Base-by-base conservation (phyloP, 92 coral and sea anemone genomes). In the Paramuricea clavata region DNA sequence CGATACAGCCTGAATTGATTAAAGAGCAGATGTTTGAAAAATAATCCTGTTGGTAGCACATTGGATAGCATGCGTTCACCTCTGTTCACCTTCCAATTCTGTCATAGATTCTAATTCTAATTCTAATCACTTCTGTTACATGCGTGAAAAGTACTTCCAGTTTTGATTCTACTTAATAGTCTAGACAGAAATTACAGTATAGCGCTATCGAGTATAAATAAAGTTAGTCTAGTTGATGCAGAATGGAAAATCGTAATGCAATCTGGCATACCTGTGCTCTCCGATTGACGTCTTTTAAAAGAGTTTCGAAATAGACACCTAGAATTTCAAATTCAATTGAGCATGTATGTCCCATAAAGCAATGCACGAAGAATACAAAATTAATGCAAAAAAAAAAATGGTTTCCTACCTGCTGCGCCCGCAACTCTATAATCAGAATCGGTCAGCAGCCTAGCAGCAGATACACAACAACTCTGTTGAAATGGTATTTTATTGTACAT, bases 1-100 rank as follows among this genome's bases (percentile, higher is more conserved):
- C 73, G 92, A 85, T 13, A 95, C 90, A 5, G 98, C 98, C 98
- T 95, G 74, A 30, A n/a, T 13, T 85, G 22, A 33, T 12, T 30
- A 25, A 68, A 68, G 39, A 10, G 16, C 54, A 47, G 13, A 12
- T 47, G 16, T 47, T 47, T 47, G 54, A 47, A 47, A 12, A 47
- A 36, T 2, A 36, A 36, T n/a, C n/a, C n/a, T n/a, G n/a, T n/a
- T n/a, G n/a, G n/a, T n/a, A n/a, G n/a, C n/a, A n/a, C n/a, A n/a
- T n/a, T n/a, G n/a, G n/a, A n/a, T n/a, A n/a, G n/a, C n/a, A n/a
- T n/a, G n/a, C n/a, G n/a, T n/a, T n/a, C n/a, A n/a, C n/a, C n/a
- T n/a, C n/a, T n/a, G n/a, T n/a, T n/a, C n/a, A n/a, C n/a, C n/a
- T n/a, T n/a, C n/a, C n/a, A n/a, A n/a, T n/a, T n/a, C n/a, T n/a